These are phyloP conservation scores for Corythornis madagascariensis DNA, from an alignment of 2,113 vertebrate genomes.

Conservation along the genomic window DNA sequence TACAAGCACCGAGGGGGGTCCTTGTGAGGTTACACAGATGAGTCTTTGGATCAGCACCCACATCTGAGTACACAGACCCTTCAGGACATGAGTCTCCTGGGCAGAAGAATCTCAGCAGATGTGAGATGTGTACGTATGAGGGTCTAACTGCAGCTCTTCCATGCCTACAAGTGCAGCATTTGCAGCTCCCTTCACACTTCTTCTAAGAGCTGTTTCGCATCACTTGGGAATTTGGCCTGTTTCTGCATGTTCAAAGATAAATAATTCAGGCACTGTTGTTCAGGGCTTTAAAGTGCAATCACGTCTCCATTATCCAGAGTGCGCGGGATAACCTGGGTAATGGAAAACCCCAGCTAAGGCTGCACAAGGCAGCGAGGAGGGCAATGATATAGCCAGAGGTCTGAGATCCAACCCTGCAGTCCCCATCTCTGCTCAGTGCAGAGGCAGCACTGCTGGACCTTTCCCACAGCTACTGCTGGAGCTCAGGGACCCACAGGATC, in stretches of 20 bases:
- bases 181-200: neutral
- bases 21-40: neutral
- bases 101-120: neutral
- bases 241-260: conserved; percentile 16
- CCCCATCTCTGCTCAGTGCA: accelerated
- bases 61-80: neutral
- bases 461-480: neutral
- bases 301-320: neutral
- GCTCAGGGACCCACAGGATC: neutral
- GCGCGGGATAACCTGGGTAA: neutral
- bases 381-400: accelerated
- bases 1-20: neutral
- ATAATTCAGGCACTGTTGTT: conserved; percentile 33
- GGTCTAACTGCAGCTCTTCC: neutral
- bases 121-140: accelerated
- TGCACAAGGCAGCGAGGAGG: neutral
- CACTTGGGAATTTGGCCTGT: conserved; percentile 9
- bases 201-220: neutral
- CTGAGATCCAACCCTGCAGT: neutral
- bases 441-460: neutral
- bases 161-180: accelerated
- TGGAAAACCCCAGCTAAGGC: neutral
- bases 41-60: neutral
- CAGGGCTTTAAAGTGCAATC: neutral
- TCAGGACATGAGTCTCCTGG: neutral